A percentile compares a stretch with the other conserved stretches of the same genome.
phyloP scores from a whole-genome alignment of 2,113 vertebrate genomes.

The Otus sunia region DNA sequence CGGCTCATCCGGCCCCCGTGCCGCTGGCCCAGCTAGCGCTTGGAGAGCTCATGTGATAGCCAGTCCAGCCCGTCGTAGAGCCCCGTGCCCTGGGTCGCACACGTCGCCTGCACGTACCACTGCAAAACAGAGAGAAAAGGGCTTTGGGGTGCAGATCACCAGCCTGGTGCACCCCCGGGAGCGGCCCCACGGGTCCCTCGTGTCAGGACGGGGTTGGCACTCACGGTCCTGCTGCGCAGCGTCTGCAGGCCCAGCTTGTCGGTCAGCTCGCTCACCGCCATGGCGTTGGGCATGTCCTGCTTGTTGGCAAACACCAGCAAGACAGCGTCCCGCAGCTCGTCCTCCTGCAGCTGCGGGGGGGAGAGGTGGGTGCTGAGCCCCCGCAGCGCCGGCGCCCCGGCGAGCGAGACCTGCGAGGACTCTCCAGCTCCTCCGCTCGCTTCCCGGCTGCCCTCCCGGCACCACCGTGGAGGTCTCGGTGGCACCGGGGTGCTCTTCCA shows the following conservation, averaged over 20 bases:
- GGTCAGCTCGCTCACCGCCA: conserved; percentile 84
- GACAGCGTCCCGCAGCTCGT: conserved; percentile 86
- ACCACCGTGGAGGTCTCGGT: rapidly evolving
- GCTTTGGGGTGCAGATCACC: rapidly evolving
- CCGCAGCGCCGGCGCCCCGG: rapidly evolving
- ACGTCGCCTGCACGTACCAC: conserved; percentile 88
- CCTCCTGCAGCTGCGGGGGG: conserved; percentile 78
- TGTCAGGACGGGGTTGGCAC: background rate
- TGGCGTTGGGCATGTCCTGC: conserved; percentile 93
- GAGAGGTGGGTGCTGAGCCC: background rate
- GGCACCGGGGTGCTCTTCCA: background rate
- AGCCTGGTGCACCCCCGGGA: background rate
- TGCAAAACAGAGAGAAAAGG: conserved; percentile 40
- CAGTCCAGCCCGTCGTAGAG: conserved; percentile 90
- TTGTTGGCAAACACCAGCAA: conserved; percentile 94
- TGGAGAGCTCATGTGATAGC: conserved; percentile 86
- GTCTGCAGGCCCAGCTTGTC: conserved; percentile 84
- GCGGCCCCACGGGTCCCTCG: background rate
- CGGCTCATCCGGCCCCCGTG: conserved; percentile 5
- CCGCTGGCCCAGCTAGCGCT: conserved; percentile 54
- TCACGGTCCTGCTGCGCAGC: conserved; percentile 82
- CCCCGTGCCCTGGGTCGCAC: conserved; percentile 87
- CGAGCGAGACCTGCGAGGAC: rapidly evolving
- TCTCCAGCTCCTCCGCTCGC: background rate
- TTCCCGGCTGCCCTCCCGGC: background rate